phyloP scores from a whole-genome alignment of 2,888 invertebrate genomes.

The Cantharis nigra region DNA sequence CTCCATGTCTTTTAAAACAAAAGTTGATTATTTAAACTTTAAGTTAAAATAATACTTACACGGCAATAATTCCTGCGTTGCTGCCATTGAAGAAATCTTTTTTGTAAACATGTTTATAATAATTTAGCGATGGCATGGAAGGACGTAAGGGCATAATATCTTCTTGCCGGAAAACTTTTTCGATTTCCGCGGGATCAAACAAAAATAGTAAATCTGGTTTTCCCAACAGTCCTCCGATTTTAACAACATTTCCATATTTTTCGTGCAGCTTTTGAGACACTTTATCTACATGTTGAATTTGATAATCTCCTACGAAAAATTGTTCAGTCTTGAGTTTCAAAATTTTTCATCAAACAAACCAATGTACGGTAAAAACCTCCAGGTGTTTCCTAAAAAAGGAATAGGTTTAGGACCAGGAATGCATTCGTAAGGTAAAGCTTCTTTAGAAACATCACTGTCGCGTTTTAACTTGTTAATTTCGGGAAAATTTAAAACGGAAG shows the following conservation, averaged over 20 bases:
- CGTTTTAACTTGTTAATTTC: not conserved
- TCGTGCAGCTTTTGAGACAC: slow-evolving; percentile 63
- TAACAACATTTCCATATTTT: slow-evolving; percentile 70
- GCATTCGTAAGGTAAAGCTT: slow-evolving; percentile 37
- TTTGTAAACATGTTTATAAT: slow-evolving; percentile 71
- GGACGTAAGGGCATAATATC: slow-evolving; percentile 71
- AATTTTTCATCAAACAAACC: slow-evolving; percentile 54
- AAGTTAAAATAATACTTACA: slow-evolving; percentile 59
- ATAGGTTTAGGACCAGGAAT: slow-evolving; percentile 45
- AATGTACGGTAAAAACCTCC: slow-evolving; percentile 53
- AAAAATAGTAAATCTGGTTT: slow-evolving; percentile 76
- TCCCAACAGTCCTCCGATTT: slow-evolving; percentile 68
- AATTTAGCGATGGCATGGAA: slow-evolving; percentile 76
- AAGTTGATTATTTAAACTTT: not conserved
- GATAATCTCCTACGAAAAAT: slow-evolving; percentile 61
- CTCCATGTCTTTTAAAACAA: slow-evolving; percentile 68
- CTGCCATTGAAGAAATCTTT: slow-evolving; percentile 70
- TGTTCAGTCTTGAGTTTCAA: not conserved
- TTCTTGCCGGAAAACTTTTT: slow-evolving; percentile 70
- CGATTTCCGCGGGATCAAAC: slow-evolving; percentile 72
- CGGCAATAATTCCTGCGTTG: slow-evolving; percentile 72
- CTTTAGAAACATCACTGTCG: not conserved
- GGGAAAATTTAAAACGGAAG: not conserved
- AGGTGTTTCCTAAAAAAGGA: slow-evolving; percentile 45
- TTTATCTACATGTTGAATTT: slow-evolving; percentile 70